Evolutionary conservation across 2,797 vertebrate species (phyloP).

Genomic region (Gobionotothen gibberifrons): DNA sequence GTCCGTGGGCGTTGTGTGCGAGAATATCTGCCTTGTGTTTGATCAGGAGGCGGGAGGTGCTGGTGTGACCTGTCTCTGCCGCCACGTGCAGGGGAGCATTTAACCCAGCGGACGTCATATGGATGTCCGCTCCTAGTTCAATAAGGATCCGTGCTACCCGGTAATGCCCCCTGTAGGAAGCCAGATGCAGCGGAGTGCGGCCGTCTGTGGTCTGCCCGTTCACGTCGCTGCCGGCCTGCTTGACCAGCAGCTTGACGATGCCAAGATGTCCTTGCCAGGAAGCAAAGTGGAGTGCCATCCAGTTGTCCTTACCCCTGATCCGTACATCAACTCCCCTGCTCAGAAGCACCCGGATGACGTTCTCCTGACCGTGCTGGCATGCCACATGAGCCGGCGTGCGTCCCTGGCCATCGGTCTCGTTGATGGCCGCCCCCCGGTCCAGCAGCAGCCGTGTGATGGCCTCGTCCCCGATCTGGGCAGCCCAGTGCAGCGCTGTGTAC

Average conservation of each 20-base stretch:
- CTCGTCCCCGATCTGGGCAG: constrained; percentile 94
- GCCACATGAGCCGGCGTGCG: constrained; percentile 94
- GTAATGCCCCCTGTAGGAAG: constrained; percentile 95
- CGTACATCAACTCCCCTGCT: constrained; percentile 89
- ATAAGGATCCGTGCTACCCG: constrained; percentile 94
- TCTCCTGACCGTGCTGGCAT: constrained; percentile 96
- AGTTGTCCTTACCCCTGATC: constrained; percentile 90
- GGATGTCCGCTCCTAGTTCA: constrained; percentile 87
- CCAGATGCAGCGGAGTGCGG: constrained; percentile 93
- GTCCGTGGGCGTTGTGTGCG: constrained; percentile 83
- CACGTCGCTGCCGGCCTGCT: constrained; percentile 88
- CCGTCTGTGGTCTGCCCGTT: constrained; percentile 91
- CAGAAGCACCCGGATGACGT: constrained; percentile 91
- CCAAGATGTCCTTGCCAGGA: constrained; percentile 95
- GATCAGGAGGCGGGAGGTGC: constrained; percentile 92
- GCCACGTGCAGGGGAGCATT: constrained; percentile 92
- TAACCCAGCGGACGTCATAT: constrained; percentile 68
- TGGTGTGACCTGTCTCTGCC: constrained; percentile 94
- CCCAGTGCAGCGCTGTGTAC: constrained; percentile 97
- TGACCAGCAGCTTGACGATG: constrained; percentile 93
- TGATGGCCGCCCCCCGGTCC: constrained; percentile 88
- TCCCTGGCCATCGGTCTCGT: constrained; percentile 93
- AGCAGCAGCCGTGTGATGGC: constrained; percentile 91
- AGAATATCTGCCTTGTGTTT: constrained; percentile 88
- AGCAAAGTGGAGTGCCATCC: constrained; percentile 93